Evolutionary conservation across 2,797 vertebrate species (phyloP), one percentile per base, ranked within the genome.

Genomic region (Nasua narica): DNA sequence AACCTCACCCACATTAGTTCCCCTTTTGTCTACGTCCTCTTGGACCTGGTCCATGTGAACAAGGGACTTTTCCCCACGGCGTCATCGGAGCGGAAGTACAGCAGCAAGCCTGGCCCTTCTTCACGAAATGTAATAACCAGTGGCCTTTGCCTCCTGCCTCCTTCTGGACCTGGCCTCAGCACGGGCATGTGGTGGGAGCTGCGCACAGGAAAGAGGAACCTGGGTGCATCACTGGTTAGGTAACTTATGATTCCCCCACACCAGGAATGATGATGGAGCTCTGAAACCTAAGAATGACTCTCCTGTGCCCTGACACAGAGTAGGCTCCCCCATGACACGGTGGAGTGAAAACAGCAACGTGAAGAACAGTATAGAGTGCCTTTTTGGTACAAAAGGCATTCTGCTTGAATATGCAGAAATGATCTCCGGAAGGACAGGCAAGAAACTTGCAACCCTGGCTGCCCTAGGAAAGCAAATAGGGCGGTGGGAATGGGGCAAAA

Each of bases 21-120:
- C 50, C 62, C 3, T 11, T 16, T 11, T 1, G 9, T 43, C 21
- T 12, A 43, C 3, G 13, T 29, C 54, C 16, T 19, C 43, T 37
- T 1, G 0, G n/a, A 3, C 37, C 23, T 37, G 19, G 16, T 3
- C 72, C 19, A 0, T 0, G 0, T 8, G 52, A 77, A 13, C 0
- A 0, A 5, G 18, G 40, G 5, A 7, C 15, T 48, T 58, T 11
- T 10, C 56, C 65, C 21, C 81, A 21, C 7, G 3, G 32, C 0
- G 0, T 29, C 37, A 11, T 29, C 4, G 9, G 52, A n/a, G 56
- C 29, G 0, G 12, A 7, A 0, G 2, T 1, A 19, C 27, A 15
- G 2, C 14, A 13, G 16, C 0, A 0, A 65, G 37, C 18, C 50
- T 29, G 7, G 3, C 3, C 7, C 48, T 85, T 58, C n/a, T 48